Base-by-base conservation (phyloP, 1,140 invertebrate species). In the Hestina assimilis region DNA sequence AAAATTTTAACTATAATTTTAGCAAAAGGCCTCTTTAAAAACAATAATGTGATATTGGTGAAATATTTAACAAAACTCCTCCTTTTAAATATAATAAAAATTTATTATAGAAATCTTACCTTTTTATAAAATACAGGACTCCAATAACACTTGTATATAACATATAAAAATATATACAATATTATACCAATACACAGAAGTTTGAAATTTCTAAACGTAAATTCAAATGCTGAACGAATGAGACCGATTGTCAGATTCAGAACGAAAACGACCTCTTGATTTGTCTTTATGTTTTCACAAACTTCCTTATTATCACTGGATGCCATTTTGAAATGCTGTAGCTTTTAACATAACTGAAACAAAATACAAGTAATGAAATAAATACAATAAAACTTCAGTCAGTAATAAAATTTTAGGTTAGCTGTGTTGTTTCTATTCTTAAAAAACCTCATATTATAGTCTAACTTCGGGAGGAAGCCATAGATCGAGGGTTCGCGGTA, bases 131-230 rank as follows among this genome's bases (percentile, higher is more conserved):
- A 43, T 0, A 77, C 56, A 2, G 75, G 80, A 46, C 55, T 75
- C 63, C 62, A 75, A 66, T 73, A 83, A 33, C 66, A 60, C 50
- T 72, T 80, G 59, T 79, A 82, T 1, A 75, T 15, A 9, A 69
- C 21, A 38, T 66, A 77, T 4, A 75, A 12, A 9, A 75, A 1
- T 11, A 67, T 35, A 20, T 57, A 23, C 29, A 74, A 7, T 41
- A 72, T 52, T 31, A 63, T 61, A 68, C 59, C 11, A 6, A 64
- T 17, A 2, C 74, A 4, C 14, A 72, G 40, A 31, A 52, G 26
- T n/a, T 48, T 38, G 24, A 40, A 57, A 61, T 75, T 43, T 8
- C 61, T 66, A 8, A 31, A 59, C 4, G 65, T 15, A 14, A 68
- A 65, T 38, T 38, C 33, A 2, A 38, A 38, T 9, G 19, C 15